Evolutionary conservation across 2,888 invertebrate genomes (phyloP), one percentile per base, ranked within the genome.

Genomic region (Amiota mariae): DNA sequence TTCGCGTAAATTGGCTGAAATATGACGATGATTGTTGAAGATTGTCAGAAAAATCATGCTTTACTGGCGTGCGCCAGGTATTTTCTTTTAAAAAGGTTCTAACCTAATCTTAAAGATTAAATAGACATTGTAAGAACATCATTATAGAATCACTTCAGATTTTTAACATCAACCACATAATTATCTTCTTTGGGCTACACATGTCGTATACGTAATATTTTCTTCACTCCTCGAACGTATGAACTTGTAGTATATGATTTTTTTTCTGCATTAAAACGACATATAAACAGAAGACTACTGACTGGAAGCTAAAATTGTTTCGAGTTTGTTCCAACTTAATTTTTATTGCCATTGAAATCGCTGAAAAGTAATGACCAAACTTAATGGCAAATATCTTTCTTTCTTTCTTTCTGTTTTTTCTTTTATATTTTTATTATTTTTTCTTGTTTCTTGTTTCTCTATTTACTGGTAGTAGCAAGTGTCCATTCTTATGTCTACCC

Each of bases 371-470:
- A 75, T 68, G 73, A 75, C 67, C 15, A 24, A 67, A 66, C 75
- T 73, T 79, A 82, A 85, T 80, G 76, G 77, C 73, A 77, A 70
- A 75, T 61, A n/a, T n/a, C n/a, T n/a, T n/a, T n/a, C n/a, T 56
- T 68, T 57, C n/a, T n/a, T 57, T 10, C 51, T 51, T 24, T 18
- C 57, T 18, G 24, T 57, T 8, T 56, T 56, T 56, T 56, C 18
- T 56, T 56, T 56, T 57, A 20, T n/a, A n/a, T n/a, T n/a, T n/a
- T 57, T 57, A 57, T 51, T n/a, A n/a, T 51, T 36, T 12, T 12
- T 13, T 63, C 3, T 8, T 13, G 46, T 24, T 63, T 36, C 24
- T 24, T 24, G 24, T 24, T 36, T 11, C 63, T 8, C 36, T 63
- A 20, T 75, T 71, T 66, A 15, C 12, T 36, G 13, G 12, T 24